Conservation (phyloP, 2,888 invertebrate species). For the Sinhomidia bicolor region DNA sequence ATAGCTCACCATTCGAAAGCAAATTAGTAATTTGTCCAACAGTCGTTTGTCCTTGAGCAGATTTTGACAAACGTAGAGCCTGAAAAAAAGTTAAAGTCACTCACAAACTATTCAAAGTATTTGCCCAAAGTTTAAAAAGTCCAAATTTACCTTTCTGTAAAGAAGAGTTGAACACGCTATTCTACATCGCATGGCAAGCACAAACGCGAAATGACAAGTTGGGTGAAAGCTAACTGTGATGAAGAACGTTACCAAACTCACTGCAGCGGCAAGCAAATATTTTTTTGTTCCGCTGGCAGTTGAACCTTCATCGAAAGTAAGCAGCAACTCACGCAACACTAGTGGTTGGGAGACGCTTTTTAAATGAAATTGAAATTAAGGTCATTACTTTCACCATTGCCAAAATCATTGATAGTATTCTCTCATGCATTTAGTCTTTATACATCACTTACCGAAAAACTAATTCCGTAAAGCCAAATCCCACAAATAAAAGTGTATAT, state of each 20-base stretch:
- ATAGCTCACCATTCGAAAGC: conserved; percentile 97
- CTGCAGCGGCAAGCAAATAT: conserved; percentile 84
- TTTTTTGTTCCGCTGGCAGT: conserved; percentile 80
- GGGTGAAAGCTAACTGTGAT: conserved; percentile 92
- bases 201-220: conserved; percentile 88
- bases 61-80: conserved; percentile 82
- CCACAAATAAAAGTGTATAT: conserved; percentile 45
- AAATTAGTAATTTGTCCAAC: conserved; percentile 97
- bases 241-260: conserved; percentile 87
- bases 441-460: conserved; percentile 68
- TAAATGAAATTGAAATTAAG: no score
- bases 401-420: not conserved
- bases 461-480: conserved; percentile 55
- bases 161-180: conserved; percentile 92
- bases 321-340: conserved; percentile 60
- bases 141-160: conserved; percentile 95
- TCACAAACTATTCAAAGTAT: no score
- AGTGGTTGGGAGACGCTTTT: conserved; percentile 55
- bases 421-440: no score
- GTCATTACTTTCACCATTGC: no score
- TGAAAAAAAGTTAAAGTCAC: conserved; percentile 36
- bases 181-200: conserved; percentile 90
- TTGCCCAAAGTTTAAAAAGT: no score
- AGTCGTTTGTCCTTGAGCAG: conserved; percentile 92
- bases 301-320: conserved; percentile 46